phyloP scores from a whole-genome alignment of 2,113 vertebrate genomes.

The Phoxinus phoxinus region DNA sequence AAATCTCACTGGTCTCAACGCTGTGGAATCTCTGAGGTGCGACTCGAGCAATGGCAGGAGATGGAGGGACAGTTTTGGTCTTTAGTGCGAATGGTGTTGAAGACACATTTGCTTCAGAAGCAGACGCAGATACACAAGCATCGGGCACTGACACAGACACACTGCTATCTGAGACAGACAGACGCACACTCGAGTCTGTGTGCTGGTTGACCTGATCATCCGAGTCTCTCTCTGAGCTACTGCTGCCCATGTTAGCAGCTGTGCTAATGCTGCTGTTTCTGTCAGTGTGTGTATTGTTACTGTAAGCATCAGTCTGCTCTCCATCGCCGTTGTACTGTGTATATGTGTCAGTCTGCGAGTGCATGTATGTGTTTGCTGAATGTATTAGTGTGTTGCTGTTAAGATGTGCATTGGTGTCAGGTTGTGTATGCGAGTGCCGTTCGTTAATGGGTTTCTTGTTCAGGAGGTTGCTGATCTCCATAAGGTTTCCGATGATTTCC shows the following conservation, averaged over 20 bases:
- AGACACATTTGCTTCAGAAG: conserved; percentile 2
- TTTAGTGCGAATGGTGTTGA: conserved; percentile 36
- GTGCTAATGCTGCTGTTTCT: background rate
- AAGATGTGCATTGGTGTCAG: conserved; percentile 77
- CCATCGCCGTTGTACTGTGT: background rate
- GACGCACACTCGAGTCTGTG: background rate
- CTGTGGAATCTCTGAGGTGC: conserved; percentile 80
- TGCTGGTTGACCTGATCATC: background rate
- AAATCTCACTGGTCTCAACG: conserved; percentile 42
- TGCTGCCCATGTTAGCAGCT: background rate
- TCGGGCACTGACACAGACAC: background rate
- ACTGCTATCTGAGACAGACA: conserved; percentile 1
- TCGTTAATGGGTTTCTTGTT: conserved; percentile 90
- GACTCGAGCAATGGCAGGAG: conserved; percentile 91
- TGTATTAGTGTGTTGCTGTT: conserved; percentile 71
- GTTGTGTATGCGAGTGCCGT: conserved; percentile 79
- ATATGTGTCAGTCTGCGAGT: conserved; percentile 16
- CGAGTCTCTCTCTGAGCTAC: background rate
- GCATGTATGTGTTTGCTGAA: conserved; percentile 14
- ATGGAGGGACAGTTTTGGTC: conserved; percentile 81
- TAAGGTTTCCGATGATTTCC: conserved; percentile 98
- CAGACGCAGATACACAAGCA: background rate
- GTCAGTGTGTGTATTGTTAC: conserved; percentile 4
- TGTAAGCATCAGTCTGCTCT: background rate
- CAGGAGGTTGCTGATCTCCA: conserved; percentile 98